These are phyloP conservation scores for Papilio gigon DNA, from an alignment of 2,888 invertebrate species.

Conservation along the genomic window DNA sequence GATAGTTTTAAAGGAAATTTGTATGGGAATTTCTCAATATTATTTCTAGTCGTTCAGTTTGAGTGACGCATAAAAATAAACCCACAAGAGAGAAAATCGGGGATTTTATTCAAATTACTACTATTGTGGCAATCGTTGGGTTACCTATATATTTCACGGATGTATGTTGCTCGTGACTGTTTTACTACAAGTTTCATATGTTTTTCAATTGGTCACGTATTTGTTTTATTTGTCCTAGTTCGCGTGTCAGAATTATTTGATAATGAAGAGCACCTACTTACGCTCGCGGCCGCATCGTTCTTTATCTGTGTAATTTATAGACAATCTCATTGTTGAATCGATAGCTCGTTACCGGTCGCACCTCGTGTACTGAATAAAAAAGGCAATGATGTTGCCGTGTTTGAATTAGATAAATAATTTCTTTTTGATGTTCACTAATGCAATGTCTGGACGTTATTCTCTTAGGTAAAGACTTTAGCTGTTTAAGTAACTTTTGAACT, in stretches of 20 bases:
- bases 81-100: not conserved
- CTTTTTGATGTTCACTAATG: not conserved
- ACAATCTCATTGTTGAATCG: conserved; percentile 31
- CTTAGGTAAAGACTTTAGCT: no score
- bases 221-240: conserved; percentile 31
- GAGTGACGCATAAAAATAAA: not conserved
- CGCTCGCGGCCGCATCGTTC: conserved; percentile 27
- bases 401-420: not conserved
- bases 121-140: not conserved
- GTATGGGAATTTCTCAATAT: not conserved
- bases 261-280: conserved; percentile 37
- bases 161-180: not conserved
- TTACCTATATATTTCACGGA: no score
- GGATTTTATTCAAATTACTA: not conserved
- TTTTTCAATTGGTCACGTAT: not conserved
- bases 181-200: not conserved
- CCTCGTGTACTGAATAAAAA: conserved; percentile 38
- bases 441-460: no score
- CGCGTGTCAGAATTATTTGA: conserved; percentile 30
- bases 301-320: conserved; percentile 38
- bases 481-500: not conserved
- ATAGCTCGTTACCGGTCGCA: conserved; percentile 46
- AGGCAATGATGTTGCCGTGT: not conserved
- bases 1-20: not conserved
- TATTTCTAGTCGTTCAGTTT: not conserved